Evolutionary conservation across 2,888 invertebrate species (phyloP).

Genomic region (Bugula neritina): DNA sequence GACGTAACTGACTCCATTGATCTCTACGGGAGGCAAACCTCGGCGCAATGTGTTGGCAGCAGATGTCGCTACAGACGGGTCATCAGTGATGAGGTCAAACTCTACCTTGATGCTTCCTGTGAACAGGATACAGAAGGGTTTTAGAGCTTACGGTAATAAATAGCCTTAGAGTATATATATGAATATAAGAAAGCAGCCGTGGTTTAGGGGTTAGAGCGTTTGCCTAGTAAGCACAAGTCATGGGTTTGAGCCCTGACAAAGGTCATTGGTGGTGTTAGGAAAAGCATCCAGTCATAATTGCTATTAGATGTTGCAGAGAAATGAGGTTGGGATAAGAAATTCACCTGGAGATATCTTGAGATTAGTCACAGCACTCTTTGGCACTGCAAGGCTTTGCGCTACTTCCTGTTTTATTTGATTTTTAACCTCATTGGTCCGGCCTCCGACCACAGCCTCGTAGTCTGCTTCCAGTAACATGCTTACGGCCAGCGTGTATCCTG

Average conservation of each 20-base stretch:
- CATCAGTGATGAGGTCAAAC: not conserved
- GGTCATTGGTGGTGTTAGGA: too few relatives aligned
- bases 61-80: not conserved
- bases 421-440: not conserved
- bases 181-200: too few relatives aligned
- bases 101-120: slow-evolving; percentile 22
- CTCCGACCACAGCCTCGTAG: not conserved
- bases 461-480: slow-evolving; percentile 5
- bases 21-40: not conserved
- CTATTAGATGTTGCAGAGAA: too few relatives aligned
- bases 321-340: too few relatives aligned
- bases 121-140: too few relatives aligned
- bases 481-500: not conserved
- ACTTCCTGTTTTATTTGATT: not conserved
- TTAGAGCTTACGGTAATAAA: too few relatives aligned
- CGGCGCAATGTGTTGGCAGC: not conserved
- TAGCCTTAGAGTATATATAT: too few relatives aligned
- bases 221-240: too few relatives aligned
- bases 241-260: too few relatives aligned
- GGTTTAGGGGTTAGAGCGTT: too few relatives aligned
- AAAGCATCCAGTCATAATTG: too few relatives aligned
- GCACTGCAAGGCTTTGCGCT: not conserved
- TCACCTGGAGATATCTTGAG: not conserved
- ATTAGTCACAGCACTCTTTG: not conserved
- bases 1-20: slow-evolving; percentile 1